These are phyloP conservation scores for Sebastes iracundus DNA, from an alignment of 2,797 vertebrate species.

Conservation along the genomic window DNA sequence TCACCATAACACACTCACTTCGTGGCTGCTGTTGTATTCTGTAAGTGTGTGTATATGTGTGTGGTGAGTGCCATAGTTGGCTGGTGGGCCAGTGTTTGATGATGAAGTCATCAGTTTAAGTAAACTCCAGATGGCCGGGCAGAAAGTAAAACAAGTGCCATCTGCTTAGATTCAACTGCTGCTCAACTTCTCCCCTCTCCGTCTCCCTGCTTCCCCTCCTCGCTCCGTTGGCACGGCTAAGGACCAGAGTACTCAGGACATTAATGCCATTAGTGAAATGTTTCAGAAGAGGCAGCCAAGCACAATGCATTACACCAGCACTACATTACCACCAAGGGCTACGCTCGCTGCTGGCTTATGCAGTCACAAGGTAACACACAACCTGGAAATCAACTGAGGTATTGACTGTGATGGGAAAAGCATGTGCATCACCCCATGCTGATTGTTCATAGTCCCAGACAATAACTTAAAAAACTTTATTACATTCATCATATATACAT, in stretches of 20 bases:
- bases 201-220: conserved; percentile 45
- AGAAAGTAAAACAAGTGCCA: conserved; percentile 87
- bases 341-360: conserved; percentile 41
- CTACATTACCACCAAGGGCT: conserved; percentile 65
- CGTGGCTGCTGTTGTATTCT: conserved; percentile 64
- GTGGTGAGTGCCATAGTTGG: conserved; percentile 79
- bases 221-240: conserved; percentile 74
- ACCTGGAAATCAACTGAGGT: conserved; percentile 23
- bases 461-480: too few relatives aligned
- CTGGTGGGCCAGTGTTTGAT: conserved; percentile 80
- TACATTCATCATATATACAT: too few relatives aligned
- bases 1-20: conserved; percentile 35
- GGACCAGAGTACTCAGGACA: conserved; percentile 75
- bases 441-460: background rate
- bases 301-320: conserved; percentile 78
- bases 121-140: conserved; percentile 85
- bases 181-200: conserved; percentile 70
- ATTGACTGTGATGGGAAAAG: background rate
- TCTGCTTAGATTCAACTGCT: conserved; percentile 86
- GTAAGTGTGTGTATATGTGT: conserved; percentile 68
- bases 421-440: background rate
- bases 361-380: conserved; percentile 41
- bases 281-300: conserved; percentile 86
- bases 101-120: conserved; percentile 88
- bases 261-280: conserved; percentile 86